Conservation (phyloP, 2,113 vertebrate species). For the Nothoprocta perdicaria region DNA sequence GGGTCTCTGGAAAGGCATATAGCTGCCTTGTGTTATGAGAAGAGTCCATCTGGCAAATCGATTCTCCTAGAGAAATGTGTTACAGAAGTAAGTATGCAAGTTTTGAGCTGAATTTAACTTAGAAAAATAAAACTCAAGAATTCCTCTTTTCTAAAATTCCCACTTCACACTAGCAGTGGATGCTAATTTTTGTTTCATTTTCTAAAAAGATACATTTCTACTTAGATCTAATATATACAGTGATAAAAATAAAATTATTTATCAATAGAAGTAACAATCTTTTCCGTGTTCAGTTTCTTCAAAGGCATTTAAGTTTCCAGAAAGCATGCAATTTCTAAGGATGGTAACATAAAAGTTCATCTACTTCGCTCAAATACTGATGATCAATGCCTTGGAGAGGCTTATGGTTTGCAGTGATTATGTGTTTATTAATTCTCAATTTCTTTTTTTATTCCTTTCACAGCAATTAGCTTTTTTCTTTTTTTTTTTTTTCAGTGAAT, state of each 20-base stretch:
- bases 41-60: not conserved
- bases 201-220: not conserved
- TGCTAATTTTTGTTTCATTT: not conserved
- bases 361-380: not conserved
- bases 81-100: slow-evolving; percentile 2
- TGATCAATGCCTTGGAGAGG: not conserved
- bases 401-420: not conserved
- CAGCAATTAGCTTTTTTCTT: not conserved
- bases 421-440: not conserved
- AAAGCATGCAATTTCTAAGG: not conserved
- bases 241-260: not conserved
- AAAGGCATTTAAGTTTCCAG: not conserved
- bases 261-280: not conserved
- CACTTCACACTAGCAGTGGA: not conserved
- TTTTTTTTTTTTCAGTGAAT: not conserved
- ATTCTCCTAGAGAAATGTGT: not conserved
- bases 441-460: not conserved
- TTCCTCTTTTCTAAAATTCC: not conserved
- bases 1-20: not conserved
- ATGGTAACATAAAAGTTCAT: not conserved
- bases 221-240: not conserved
- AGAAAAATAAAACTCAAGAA: not conserved
- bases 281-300: not conserved
- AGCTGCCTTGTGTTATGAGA: not conserved
- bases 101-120: not conserved